A percentile compares a stretch with the other conserved stretches of the same genome.
Conservation (phyloP, 2,797 vertebrate species). For the Xyrichtys novacula region DNA sequence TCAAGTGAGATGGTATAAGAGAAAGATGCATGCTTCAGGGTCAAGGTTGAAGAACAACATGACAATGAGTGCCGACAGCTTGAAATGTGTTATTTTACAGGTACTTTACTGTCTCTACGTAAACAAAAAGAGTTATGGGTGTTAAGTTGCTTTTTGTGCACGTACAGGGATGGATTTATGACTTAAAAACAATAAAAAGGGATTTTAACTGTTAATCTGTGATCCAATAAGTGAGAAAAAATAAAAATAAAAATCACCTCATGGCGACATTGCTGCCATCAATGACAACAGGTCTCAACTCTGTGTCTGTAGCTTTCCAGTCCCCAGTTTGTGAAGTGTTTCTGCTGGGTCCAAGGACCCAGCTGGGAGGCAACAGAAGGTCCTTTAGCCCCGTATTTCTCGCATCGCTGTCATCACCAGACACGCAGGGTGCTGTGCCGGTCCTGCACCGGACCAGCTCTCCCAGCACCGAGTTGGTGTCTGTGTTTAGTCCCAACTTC, state of each 20-base stretch:
- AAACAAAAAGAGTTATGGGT: not conserved
- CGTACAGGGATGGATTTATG: not conserved
- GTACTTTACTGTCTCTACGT: not conserved
- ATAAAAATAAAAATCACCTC: conserved; percentile 84
- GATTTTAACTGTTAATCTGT: conserved; percentile 1
- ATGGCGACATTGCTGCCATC: conserved; percentile 99
- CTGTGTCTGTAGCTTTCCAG: conserved; percentile 69
- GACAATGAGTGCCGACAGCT: not conserved
- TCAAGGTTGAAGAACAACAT: conserved; percentile 8
- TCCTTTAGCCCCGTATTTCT: conserved; percentile 71
- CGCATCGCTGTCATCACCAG: conserved; percentile 59
- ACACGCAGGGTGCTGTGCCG: conserved; percentile 29
- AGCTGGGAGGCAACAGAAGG: conserved; percentile 73
- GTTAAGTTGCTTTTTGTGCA: not conserved
- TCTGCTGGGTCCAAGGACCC: conserved; percentile 42
- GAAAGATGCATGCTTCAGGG: conserved; percentile 4
- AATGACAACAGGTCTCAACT: conserved; percentile 92
- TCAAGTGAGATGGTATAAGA: not conserved
- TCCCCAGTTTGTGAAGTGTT: conserved; percentile 42
- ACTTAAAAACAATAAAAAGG: not conserved
- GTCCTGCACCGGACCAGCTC: conserved; percentile 90
- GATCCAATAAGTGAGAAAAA: not conserved
- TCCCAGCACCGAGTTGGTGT: conserved; percentile 93
- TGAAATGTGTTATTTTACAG: conserved; percentile 11
- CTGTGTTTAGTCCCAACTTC: conserved; percentile 88